Conservation (phyloP, 2,113 vertebrate species). For the Tursiops truncatus region DNA sequence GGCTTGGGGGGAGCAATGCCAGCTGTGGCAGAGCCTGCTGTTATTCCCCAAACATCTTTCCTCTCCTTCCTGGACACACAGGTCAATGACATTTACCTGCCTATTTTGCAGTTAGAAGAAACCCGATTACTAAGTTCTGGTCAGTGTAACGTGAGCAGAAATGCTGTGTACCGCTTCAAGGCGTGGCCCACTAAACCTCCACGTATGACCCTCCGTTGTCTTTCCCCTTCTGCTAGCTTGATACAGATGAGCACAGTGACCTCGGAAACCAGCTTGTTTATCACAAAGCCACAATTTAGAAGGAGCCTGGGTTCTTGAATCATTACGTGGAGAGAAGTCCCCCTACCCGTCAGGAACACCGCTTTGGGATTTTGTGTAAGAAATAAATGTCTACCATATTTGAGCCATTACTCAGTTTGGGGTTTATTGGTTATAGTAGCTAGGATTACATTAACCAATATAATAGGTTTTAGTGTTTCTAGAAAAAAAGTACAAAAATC, state of each 20-base stretch:
- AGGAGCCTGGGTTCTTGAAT: neutral
- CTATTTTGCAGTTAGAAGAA: neutral
- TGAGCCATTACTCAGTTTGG: neutral
- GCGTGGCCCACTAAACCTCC: neutral
- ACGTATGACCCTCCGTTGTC: neutral
- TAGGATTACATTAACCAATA: neutral
- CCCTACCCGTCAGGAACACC: neutral
- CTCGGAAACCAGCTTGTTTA: neutral
- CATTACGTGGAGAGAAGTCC: neutral
- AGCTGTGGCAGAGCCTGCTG: neutral
- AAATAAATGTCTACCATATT: neutral
- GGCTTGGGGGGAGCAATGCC: neutral
- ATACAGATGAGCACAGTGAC: neutral
- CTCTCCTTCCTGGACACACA: neutral
- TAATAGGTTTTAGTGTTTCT: neutral
- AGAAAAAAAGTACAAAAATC: neutral
- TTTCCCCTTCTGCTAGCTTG: neutral
- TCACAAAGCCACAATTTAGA: neutral
- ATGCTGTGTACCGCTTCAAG: no score
- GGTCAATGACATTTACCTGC: neutral
- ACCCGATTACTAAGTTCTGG: neutral
- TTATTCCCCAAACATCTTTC: neutral
- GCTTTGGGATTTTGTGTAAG: neutral
- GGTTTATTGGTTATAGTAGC: neutral
- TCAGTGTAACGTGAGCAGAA: neutral